A percentile compares a stretch with the other conserved stretches of the same genome.
Evolutionary conservation across 2,888 invertebrate species (phyloP).

Genomic region (Digitonthophagus gazella): DNA sequence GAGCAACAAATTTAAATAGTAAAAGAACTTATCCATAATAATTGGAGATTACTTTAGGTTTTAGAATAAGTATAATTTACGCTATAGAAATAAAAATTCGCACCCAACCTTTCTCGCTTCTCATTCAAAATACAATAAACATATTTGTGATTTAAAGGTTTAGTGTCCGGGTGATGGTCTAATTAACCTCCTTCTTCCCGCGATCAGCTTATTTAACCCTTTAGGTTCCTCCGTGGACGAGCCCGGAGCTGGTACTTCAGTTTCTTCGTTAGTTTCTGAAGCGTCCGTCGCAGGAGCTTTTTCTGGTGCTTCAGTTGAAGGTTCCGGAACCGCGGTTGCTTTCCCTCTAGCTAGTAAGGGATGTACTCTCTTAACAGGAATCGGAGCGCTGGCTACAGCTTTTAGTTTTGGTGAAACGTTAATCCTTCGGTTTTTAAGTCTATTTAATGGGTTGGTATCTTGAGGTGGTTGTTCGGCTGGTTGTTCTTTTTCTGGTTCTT

Average conservation of each 20-base stretch:
- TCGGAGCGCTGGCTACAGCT: slow-evolving; percentile 52
- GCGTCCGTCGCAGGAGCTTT: slow-evolving; percentile 29
- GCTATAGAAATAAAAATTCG: not conserved
- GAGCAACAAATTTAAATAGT: not conserved
- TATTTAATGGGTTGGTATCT: slow-evolving; percentile 47
- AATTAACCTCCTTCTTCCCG: slow-evolving; percentile 65
- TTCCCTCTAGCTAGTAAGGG: slow-evolving; percentile 57
- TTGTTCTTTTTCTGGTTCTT: slow-evolving; percentile 35
- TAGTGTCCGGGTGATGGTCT: slow-evolving; percentile 55
- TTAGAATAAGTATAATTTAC: not conserved
- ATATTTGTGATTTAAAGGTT: slow-evolving; percentile 20
- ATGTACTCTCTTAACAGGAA: slow-evolving; percentile 57
- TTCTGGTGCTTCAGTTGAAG: slow-evolving; percentile 42
- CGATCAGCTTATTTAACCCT: slow-evolving; percentile 66
- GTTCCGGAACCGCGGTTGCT: slow-evolving; percentile 47
- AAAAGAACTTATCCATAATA: not conserved
- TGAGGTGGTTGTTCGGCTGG: slow-evolving; percentile 37
- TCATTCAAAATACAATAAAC: not conserved
- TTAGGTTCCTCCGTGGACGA: slow-evolving; percentile 55
- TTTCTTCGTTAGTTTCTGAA: slow-evolving; percentile 25
- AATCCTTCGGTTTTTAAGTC: slow-evolving; percentile 50
- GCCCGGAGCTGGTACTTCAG: slow-evolving; percentile 37
- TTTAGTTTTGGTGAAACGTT: slow-evolving; percentile 33
- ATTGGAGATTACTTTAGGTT: not conserved
- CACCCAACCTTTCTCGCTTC: not conserved